phyloP scores from a whole-genome alignment of 2,888 invertebrate species.

The Hydriomena furcata region DNA sequence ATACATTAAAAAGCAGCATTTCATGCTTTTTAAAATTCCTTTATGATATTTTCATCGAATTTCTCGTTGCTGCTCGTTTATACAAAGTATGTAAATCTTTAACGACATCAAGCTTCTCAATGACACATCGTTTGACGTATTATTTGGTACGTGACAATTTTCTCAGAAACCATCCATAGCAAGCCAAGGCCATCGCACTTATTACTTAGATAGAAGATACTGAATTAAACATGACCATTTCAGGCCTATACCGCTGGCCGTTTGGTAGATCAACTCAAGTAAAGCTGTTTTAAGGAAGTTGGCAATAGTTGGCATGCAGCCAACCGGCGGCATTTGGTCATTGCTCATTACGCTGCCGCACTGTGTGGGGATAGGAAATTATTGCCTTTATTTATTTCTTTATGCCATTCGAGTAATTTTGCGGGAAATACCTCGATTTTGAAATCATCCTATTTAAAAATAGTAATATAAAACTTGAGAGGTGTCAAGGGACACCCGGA shows the following conservation, averaged over 20 bases:
- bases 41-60: too few species aligned
- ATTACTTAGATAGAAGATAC: slow-evolving; percentile 38
- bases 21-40: too few species aligned
- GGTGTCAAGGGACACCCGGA: too few species aligned
- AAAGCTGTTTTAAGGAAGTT: slow-evolving; percentile 58
- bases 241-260: slow-evolving; percentile 41
- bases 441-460: too few species aligned
- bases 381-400: too few species aligned
- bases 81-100: not conserved
- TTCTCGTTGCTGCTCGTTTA: not conserved
- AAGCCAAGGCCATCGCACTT: slow-evolving; percentile 52
- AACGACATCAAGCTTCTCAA: slow-evolving; percentile 15
- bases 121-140: slow-evolving; percentile 15
- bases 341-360: slow-evolving; percentile 29
- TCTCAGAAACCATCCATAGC: slow-evolving; percentile 45
- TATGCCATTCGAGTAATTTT: too few species aligned
- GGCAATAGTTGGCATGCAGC: slow-evolving; percentile 64
- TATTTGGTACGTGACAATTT: slow-evolving; percentile 54
- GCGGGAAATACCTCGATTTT: too few species aligned
- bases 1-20: too few species aligned
- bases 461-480: too few species aligned
- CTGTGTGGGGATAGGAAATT: slow-evolving; percentile 17
- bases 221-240: slow-evolving; percentile 58
- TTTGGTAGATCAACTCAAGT: slow-evolving; percentile 15
- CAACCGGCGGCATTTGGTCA: slow-evolving; percentile 51